A percentile compares a stretch with the other conserved stretches of the same genome.
Evolutionary conservation across 2,888 invertebrate genomes (phyloP).

Genomic region (Ophion slaviceki): DNA sequence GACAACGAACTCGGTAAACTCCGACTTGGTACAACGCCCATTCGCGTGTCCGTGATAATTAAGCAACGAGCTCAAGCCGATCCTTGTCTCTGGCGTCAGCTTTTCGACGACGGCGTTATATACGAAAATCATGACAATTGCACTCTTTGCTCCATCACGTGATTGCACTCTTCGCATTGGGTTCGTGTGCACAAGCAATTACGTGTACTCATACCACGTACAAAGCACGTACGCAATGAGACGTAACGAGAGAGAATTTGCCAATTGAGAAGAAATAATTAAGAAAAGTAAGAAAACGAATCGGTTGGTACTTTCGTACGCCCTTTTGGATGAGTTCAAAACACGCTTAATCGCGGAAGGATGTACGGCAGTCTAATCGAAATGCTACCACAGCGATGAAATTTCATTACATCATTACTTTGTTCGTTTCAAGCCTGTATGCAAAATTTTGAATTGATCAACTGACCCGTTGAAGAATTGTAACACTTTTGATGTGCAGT

Average conservation of each 20-base stretch:
- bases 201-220: not conserved
- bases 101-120: conserved; percentile 23
- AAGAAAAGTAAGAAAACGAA: no score
- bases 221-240: conserved; percentile 30
- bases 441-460: no score
- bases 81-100: conserved; percentile 30
- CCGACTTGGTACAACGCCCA: conserved; percentile 49
- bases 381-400: no score
- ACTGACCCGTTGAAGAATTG: no score
- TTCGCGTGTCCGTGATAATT: conserved; percentile 66
- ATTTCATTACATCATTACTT: no score
- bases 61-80: conserved; percentile 19
- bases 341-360: no score
- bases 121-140: conserved; percentile 35
- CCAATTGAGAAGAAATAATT: no score
- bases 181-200: not conserved
- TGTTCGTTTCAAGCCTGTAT: no score
- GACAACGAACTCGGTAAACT: conserved; percentile 12
- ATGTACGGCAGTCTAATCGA: no score
- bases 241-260: not conserved
- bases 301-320: no score
- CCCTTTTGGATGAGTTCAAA: no score
- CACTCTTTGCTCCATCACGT: conserved; percentile 18
- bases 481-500: no score
- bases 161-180: conserved; percentile 1